A percentile compares a stretch with the other conserved stretches of the same genome.
phyloP scores from a whole-genome alignment of 1,140 invertebrate genomes.

The Papilio xuthus region DNA sequence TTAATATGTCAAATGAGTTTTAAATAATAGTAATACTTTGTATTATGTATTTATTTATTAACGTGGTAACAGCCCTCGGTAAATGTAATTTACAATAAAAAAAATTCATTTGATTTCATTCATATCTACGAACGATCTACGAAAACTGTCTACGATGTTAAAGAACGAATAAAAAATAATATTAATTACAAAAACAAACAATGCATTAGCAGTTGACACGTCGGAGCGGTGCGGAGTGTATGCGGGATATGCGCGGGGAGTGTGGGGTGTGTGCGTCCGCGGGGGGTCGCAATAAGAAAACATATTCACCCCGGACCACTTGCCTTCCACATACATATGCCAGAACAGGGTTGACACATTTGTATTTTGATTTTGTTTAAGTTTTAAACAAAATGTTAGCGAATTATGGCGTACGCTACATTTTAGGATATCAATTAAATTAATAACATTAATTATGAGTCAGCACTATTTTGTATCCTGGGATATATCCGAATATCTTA shows the following conservation, averaged over 20 bases:
- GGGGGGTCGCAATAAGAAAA: constrained; percentile 57
- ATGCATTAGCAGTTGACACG: constrained; percentile 64
- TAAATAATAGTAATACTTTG: too few species aligned
- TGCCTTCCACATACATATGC: constrained; percentile 57
- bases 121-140: too few species aligned
- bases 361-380: background rate
- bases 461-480: background rate
- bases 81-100: too few species aligned
- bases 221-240: constrained; percentile 35
- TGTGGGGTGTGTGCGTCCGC: constrained; percentile 23
- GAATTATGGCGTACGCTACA: too few species aligned
- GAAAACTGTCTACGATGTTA: too few species aligned
- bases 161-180: too few species aligned
- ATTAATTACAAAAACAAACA: constrained; percentile 67
- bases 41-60: too few species aligned
- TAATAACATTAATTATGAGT: background rate
- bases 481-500: background rate
- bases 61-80: too few species aligned
- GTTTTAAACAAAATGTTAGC: background rate
- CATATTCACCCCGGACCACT: constrained; percentile 66
- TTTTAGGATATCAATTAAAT: too few species aligned
- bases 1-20: background rate
- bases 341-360: constrained; percentile 51
- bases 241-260: constrained; percentile 7
- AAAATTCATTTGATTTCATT: too few species aligned